These are phyloP conservation scores for Sepiola atlantica DNA, from an alignment of 2,888 invertebrate species.

Conservation along the genomic window DNA sequence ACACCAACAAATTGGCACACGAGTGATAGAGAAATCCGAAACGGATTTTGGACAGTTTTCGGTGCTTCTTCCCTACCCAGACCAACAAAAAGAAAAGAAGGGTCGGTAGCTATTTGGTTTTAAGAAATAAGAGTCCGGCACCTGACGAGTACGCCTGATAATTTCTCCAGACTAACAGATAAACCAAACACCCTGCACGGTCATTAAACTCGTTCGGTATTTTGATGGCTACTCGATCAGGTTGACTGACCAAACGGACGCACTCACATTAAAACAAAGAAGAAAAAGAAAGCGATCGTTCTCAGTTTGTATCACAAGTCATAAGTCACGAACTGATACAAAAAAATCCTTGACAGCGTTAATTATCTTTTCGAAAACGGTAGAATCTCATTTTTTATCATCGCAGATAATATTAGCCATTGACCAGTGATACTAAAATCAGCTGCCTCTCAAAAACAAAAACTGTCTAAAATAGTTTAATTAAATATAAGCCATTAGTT, in stretches of 20 bases:
- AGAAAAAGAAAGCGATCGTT: neutral
- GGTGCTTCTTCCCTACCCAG: neutral
- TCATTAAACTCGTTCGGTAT: neutral
- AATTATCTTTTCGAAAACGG: neutral
- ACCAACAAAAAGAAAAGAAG: neutral
- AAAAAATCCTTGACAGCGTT: neutral
- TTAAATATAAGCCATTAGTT: too few relatives aligned
- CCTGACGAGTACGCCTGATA: neutral
- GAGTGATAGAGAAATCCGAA: neutral
- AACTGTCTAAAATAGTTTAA: too few relatives aligned
- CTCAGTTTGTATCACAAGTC: neutral
- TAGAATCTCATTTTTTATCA: neutral
- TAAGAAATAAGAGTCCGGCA: neutral
- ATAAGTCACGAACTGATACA: neutral
- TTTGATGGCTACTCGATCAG: neutral
- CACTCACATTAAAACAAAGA: neutral
- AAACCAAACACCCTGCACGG: neutral
- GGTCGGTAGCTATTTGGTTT: neutral
- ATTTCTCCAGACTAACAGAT: neutral
- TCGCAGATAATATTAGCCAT: too few relatives aligned
- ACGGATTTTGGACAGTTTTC: neutral
- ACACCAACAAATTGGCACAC: slow-evolving; percentile 1
- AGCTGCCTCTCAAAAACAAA: too few relatives aligned
- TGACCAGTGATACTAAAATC: too few relatives aligned
- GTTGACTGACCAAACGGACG: neutral